Evolutionary conservation across 2,113 vertebrate genomes (phyloP).

Genomic region (Brienomyrus longianalis): DNA sequence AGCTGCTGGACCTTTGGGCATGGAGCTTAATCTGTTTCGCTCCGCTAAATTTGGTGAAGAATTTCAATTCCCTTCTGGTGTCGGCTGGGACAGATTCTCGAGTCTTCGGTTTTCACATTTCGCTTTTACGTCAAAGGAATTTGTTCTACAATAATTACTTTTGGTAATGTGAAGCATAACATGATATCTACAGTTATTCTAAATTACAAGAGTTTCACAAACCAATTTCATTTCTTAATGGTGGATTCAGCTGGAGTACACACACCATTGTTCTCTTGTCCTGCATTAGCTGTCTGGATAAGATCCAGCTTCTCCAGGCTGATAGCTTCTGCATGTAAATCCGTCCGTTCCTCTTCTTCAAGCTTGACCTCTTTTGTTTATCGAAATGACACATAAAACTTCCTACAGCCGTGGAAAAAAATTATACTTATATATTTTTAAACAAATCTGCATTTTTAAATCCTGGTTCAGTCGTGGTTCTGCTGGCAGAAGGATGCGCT

Average conservation of each 20-base stretch:
- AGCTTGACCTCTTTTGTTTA: background rate
- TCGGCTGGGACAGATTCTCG: background rate
- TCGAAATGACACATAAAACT: background rate
- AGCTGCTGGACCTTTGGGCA: background rate
- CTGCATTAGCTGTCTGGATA: background rate
- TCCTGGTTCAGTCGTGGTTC: too few species aligned
- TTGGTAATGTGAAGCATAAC: background rate
- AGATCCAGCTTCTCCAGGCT: background rate
- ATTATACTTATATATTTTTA: too few species aligned
- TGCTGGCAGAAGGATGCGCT: too few species aligned
- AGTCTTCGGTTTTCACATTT: background rate
- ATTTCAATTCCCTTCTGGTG: background rate
- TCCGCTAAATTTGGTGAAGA: background rate
- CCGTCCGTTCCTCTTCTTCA: background rate
- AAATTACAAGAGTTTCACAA: background rate
- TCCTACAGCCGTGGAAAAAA: too few species aligned
- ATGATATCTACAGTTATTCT: background rate
- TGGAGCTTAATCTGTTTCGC: background rate
- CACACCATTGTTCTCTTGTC: background rate
- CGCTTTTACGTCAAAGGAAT: background rate
- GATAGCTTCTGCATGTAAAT: background rate
- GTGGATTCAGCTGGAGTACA: conserved; percentile 18
- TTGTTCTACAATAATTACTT: background rate
- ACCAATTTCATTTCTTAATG: background rate
- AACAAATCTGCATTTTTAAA: too few species aligned